Evolutionary conservation across 2,113 vertebrate species (phyloP).

Genomic region (Menidia beryllina): DNA sequence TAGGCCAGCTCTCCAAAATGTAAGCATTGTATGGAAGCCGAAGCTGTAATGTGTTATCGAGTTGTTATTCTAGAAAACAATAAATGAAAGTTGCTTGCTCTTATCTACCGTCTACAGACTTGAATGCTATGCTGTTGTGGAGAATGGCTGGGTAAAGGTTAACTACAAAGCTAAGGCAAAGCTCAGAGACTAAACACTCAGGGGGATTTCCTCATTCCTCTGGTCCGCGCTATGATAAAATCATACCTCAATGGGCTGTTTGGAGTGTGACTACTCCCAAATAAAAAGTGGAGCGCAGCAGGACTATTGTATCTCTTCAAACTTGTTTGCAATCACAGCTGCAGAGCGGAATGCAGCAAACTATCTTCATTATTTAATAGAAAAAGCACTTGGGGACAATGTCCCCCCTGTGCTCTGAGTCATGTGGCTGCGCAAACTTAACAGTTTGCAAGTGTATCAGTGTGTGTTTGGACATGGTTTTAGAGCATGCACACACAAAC

Average conservation of each 20-base stretch:
- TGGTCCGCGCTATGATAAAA: conserved; percentile 53
- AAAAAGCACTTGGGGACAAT: conserved; percentile 45
- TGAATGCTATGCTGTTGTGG: conserved; percentile 50
- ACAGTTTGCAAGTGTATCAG: background rate
- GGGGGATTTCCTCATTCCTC: conserved; percentile 75
- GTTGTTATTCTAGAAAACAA: conserved; percentile 12
- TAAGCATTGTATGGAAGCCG: conserved; percentile 43
- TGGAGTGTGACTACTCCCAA: conserved; percentile 19
- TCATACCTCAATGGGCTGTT: conserved; percentile 51
- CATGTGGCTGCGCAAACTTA: conserved; percentile 13
- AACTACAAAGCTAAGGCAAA: conserved; percentile 72
- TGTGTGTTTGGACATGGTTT: conserved; percentile 4
- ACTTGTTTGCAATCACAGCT: conserved; percentile 29
- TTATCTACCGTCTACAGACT: conserved; percentile 73
- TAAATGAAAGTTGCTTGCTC: conserved; percentile 49
- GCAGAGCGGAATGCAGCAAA: conserved; percentile 8
- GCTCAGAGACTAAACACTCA: conserved; percentile 58
- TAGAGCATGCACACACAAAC: background rate
- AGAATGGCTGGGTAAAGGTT: conserved; percentile 73
- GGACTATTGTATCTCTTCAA: conserved; percentile 15
- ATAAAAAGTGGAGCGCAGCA: conserved; percentile 1
- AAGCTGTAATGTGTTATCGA: conserved; percentile 44
- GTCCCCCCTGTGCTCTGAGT: conserved; percentile 24
- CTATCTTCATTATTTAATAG: conserved; percentile 8
- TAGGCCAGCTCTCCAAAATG: conserved; percentile 27